phyloP scores from a whole-genome alignment of 2,888 invertebrate genomes.

The Calliopum simillimum region DNA sequence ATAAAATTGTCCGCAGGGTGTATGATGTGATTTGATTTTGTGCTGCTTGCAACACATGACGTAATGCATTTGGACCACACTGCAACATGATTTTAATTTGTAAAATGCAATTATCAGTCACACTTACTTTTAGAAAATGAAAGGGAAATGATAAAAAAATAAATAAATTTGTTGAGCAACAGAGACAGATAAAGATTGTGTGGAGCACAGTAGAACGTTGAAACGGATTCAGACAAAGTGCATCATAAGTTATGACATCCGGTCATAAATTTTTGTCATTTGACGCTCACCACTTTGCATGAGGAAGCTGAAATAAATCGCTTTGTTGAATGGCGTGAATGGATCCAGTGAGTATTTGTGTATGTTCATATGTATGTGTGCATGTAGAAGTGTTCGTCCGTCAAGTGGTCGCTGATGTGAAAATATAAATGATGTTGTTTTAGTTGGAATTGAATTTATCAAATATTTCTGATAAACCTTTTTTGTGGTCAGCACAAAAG shows the following conservation, averaged over 20 bases:
- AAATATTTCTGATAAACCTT: no score
- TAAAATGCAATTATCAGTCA: slow-evolving; percentile 34
- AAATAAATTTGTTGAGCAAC: no score
- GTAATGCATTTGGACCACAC: neutral
- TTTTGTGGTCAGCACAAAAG: no score
- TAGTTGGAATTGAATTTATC: neutral
- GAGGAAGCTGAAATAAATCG: slow-evolving; percentile 15
- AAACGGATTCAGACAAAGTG: slow-evolving; percentile 30
- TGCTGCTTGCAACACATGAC: neutral
- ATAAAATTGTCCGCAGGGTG: neutral
- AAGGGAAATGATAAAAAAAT: no score
- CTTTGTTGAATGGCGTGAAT: neutral
- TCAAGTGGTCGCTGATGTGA: neutral
- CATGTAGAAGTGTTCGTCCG: no score
- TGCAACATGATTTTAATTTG: neutral
- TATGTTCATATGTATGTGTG: no score
- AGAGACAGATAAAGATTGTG: no score
- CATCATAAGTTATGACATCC: slow-evolving; percentile 27
- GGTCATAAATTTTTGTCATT: slow-evolving; percentile 32
- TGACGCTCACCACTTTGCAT: slow-evolving; percentile 10
- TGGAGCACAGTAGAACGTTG: no score
- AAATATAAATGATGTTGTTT: neutral
- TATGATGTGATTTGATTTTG: neutral
- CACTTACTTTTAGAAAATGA: no score
- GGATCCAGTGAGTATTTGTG: no score